Evolutionary conservation across 2,797 vertebrate species (phyloP).

Genomic region (Petrocephalus sullivani): DNA sequence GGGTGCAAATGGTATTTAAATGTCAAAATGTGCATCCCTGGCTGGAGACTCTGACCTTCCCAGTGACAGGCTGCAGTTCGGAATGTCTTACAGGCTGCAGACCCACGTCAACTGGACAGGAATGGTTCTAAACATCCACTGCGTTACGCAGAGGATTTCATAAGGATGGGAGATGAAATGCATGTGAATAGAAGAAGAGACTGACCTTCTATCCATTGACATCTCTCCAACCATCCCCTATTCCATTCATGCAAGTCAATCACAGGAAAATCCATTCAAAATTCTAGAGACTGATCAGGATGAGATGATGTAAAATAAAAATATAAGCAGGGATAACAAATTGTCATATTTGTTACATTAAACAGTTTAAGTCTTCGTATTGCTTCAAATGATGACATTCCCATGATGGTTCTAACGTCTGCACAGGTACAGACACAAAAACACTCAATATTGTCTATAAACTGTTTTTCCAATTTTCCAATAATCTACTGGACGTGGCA

Average conservation of each 20-base stretch:
- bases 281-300: background rate
- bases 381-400: slow-evolving; percentile 18
- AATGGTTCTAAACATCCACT: background rate
- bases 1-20: slow-evolving; percentile 22
- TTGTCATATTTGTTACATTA: background rate
- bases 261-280: background rate
- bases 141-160: background rate
- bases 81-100: background rate
- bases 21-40: slow-evolving; percentile 7
- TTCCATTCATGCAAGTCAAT: background rate
- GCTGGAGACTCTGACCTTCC: background rate
- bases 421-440: background rate
- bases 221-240: background rate
- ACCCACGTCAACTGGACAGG: background rate
- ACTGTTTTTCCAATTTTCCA: background rate
- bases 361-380: slow-evolving; percentile 21
- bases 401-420: background rate
- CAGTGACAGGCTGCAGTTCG: background rate
- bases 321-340: background rate
- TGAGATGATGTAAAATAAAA: background rate
- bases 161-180: background rate
- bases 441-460: background rate
- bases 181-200: background rate
- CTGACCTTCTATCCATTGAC: background rate
- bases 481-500: background rate